Base-by-base conservation (phyloP, 2,113 vertebrate genomes). In the Anser brachyrhynchus region DNA sequence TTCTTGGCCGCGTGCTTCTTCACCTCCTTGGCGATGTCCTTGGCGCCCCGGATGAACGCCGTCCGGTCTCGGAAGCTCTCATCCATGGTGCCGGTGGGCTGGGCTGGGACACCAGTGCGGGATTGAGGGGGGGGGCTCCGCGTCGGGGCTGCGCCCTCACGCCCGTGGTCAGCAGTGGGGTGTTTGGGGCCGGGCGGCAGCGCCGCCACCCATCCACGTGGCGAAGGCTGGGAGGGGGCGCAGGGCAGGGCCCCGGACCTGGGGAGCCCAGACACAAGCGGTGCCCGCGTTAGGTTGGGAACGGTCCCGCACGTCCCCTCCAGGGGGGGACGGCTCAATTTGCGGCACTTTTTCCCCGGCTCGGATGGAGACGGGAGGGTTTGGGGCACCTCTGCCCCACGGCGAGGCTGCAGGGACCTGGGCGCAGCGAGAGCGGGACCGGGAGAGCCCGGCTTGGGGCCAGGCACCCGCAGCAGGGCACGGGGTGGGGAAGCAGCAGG, bases 1-100 rank as follows among this genome's bases (percentile, higher is more conserved):
- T 99, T 99, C 97, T 99, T 99, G 92, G 99, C 97, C 0, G 99
- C 99, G 1, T 99, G 99, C 75, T 98, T 98, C 97, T 99, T 99
- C 96, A 99, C 99, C 80, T 99, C 99, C 95, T 99, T 99, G 94
- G 99, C 99, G 3, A 99, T 99, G 98, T 99, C 99, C 94, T 99
- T 99, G 87, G 99, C 99, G 2, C 99, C 99, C 4, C 99, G 99
- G 97, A 99, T 99, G 97, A 99, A 99, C n/a, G 99, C 99, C 10
- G 99, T 98, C 88, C 99, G 98, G 95, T 99, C 99, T 91, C 98
- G 97, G 97, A 99, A 99, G 58, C 98, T 98, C 84, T 99, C 99
- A 3, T 99, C 99, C 99, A 99, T 99, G 93, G 96, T 8, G 78
- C 11, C 22, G 20, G 11, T 0, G 28, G 52, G 64, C 2, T 2